Evolutionary conservation across 2,888 invertebrate species (phyloP), one percentile per base, ranked within the genome.

Genomic region (Nemapogon koenigi): DNA sequence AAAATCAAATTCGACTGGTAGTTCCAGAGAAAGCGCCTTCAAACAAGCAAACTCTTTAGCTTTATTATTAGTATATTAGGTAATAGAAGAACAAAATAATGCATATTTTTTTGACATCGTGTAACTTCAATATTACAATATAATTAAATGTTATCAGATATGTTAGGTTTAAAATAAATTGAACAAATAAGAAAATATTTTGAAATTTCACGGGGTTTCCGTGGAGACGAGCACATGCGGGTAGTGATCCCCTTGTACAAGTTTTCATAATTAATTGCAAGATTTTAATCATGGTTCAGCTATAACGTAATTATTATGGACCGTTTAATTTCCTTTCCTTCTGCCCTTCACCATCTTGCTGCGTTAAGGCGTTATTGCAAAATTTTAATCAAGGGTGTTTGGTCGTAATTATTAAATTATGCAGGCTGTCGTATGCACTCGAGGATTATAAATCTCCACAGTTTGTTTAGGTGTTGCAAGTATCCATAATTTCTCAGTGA

Each of bases 341-440:
- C n/a, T n/a, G n/a, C 66, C 71, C 69, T 69, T 59, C 56, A 61
- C 64, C 67, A 50, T 66, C 67, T 70, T 61, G 61, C 57, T 57
- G 53, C 46, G 40, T 56, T 70, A 71, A 72, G 70, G 72, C 66
- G 64, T 70, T 68, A 71, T 65, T 68, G 65, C 70, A 60, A 71
- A 71, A 72, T 75, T 78, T 73, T 78, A 78, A 76, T 76, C 70
- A 75, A 70, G 75, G 73, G 75, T 62, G 69, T 73, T 64, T 67
- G 61, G 51, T 28, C 30, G 55, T 25, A 57, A 64, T 72, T 70
- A 75, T 73, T 73, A 72, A 73, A 75, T 75, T 78, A 75, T 75
- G 73, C 75, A 75, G 59, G 57, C 72, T 73, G 75, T 75, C 78
- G 65, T 66, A 70, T 76, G 75, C 76, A 78, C 66, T 72, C 68